phyloP scores from a whole-genome alignment of 2,888 invertebrate species.

The Labia minor region DNA sequence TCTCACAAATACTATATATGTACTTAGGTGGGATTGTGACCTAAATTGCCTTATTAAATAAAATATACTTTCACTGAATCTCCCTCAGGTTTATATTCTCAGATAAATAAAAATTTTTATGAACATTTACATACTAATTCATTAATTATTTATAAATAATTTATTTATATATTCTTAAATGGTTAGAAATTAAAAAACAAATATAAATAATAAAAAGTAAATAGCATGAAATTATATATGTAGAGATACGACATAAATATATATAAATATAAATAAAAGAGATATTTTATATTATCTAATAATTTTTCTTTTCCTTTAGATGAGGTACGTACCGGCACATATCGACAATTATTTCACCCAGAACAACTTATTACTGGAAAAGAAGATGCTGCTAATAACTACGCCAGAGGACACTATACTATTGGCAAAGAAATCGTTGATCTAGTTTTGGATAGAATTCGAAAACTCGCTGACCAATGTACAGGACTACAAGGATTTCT shows the following conservation, averaged over 20 bases:
- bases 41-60: neutral
- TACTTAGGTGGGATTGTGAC: neutral
- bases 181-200: too few species aligned
- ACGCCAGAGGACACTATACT: conserved; percentile 57
- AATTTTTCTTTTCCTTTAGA: conserved; percentile 40
- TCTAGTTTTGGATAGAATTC: conserved; percentile 43
- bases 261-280: too few species aligned
- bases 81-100: too few species aligned
- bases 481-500: conserved; percentile 48
- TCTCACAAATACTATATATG: conserved; percentile 1
- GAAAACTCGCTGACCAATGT: conserved; percentile 47
- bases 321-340: conserved; percentile 26
- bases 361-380: conserved; percentile 13
- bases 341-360: neutral
- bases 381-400: conserved; percentile 87
- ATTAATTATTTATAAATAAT: too few species aligned
- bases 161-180: too few species aligned
- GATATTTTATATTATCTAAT: too few species aligned
- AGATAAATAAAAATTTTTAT: too few species aligned
- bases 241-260: too few species aligned
- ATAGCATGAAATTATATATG: too few species aligned
- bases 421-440: conserved; percentile 51
- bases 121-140: too few species aligned
- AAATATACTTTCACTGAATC: too few species aligned
- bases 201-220: too few species aligned